These are phyloP conservation scores for Hermodice carunculata DNA, from an alignment of 2,888 invertebrate species.

Conservation along the genomic window DNA sequence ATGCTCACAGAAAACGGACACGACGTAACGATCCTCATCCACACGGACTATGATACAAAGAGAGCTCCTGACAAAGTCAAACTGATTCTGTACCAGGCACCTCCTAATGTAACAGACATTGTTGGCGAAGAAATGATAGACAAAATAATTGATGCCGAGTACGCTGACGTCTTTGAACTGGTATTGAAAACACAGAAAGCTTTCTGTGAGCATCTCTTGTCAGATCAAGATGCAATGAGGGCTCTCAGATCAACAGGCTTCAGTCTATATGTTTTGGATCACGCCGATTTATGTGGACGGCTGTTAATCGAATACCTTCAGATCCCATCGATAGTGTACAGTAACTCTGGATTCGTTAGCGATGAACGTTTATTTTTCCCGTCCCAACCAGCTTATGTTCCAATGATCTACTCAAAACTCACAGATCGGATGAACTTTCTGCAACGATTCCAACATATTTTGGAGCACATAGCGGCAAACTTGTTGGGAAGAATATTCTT, in stretches of 20 bases:
- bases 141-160: too few species aligned
- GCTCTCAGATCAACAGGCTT: not conserved
- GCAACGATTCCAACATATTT: too few species aligned
- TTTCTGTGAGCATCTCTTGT: not conserved
- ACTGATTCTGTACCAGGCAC: too few species aligned
- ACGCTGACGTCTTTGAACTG: too few species aligned
- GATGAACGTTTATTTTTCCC: slow-evolving; percentile 5
- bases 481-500: too few species aligned
- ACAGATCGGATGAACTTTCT: too few species aligned
- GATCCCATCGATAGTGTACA: slow-evolving; percentile 8
- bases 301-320: slow-evolving; percentile 10
- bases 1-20: slow-evolving; percentile 2
- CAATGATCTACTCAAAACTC: too few species aligned
- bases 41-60: not conserved
- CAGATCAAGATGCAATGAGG: not conserved
- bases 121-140: too few species aligned
- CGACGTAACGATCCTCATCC: slow-evolving; percentile 1
- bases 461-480: too few species aligned
- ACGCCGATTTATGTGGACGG: slow-evolving; percentile 2
- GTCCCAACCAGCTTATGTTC: not conserved
- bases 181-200: too few species aligned
- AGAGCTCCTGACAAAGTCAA: too few species aligned
- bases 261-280: not conserved
- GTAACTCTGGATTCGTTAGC: slow-evolving; percentile 9
- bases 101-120: too few species aligned